Conservation (phyloP, 92 coral and sea anemone species). For the Siderastrea siderea region DNA sequence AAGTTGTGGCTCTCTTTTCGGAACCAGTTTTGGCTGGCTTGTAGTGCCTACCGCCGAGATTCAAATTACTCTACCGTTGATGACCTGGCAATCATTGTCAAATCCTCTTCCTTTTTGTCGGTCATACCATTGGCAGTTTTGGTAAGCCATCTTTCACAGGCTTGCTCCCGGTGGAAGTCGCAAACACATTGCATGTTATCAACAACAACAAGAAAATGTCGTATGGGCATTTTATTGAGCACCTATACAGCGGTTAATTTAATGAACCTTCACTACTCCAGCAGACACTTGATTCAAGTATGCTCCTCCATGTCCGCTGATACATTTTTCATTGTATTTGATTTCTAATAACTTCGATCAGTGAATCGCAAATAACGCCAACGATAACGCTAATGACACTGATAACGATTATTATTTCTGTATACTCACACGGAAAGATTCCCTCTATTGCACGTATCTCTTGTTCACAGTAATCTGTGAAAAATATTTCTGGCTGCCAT, state of each 20-base stretch:
- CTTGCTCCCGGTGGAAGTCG: not conserved
- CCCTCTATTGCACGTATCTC: constrained; percentile 53
- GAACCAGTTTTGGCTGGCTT: constrained; percentile 41
- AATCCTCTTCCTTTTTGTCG: constrained; percentile 37
- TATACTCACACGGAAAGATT: constrained; percentile 36
- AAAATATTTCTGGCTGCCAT: constrained; percentile 39
- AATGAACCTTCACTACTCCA: too few relatives aligned
- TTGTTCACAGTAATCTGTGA: constrained; percentile 54
- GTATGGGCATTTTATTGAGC: too few relatives aligned
- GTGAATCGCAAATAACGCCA: too few relatives aligned
- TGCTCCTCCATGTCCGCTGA: too few relatives aligned
- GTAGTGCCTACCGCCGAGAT: constrained; percentile 9
- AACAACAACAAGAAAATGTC: too few relatives aligned
- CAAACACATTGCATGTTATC: not conserved
- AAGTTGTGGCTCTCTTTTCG: constrained; percentile 31
- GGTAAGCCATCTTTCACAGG: constrained; percentile 17
- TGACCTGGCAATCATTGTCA: constrained; percentile 25
- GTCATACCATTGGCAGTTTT: constrained; percentile 45
- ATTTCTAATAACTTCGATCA: too few relatives aligned
- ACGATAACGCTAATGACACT: too few relatives aligned
- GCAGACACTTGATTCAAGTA: too few relatives aligned
- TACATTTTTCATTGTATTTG: too few relatives aligned
- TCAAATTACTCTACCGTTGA: constrained; percentile 20
- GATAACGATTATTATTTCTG: not conserved
- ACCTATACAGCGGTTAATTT: too few relatives aligned